Percentiles rank a stretch among this genome's conserved stretches.
Evolutionary conservation across 2,888 invertebrate species (phyloP).

Genomic region (Tortricodes alternella): DNA sequence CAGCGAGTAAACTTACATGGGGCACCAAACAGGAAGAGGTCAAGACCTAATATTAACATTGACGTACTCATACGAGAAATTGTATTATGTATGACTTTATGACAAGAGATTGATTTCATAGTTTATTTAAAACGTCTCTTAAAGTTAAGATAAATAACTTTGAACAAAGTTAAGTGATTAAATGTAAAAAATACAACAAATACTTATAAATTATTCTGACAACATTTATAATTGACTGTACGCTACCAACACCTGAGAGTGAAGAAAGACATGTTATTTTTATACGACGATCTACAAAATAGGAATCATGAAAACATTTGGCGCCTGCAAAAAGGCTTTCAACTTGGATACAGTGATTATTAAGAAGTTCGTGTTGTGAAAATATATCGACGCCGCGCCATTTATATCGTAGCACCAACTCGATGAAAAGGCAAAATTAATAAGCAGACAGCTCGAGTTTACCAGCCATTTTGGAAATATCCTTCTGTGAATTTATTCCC

Average conservation of each 20-base stretch:
- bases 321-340: neutral
- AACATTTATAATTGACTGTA: neutral
- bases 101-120: neutral
- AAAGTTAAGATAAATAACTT: neutral
- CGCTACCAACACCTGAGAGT: neutral
- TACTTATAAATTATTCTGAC: neutral
- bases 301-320: neutral
- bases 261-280: neutral
- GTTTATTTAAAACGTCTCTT: neutral
- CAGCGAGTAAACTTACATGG: neutral
- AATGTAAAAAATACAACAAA: neutral
- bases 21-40: neutral
- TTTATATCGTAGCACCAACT: no score
- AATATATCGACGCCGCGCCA: no score
- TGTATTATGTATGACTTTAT: neutral
- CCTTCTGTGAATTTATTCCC: no score
- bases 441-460: no score
- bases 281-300: neutral
- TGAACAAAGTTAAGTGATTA: neutral
- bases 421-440: no score
- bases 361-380: no score
- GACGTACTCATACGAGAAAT: neutral
- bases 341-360: no score
- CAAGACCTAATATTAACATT: neutral
- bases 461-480: no score